These are phyloP conservation scores for Sitophilus oryzae DNA, from an alignment of 1,140 invertebrate species.

Conservation along the genomic window DNA sequence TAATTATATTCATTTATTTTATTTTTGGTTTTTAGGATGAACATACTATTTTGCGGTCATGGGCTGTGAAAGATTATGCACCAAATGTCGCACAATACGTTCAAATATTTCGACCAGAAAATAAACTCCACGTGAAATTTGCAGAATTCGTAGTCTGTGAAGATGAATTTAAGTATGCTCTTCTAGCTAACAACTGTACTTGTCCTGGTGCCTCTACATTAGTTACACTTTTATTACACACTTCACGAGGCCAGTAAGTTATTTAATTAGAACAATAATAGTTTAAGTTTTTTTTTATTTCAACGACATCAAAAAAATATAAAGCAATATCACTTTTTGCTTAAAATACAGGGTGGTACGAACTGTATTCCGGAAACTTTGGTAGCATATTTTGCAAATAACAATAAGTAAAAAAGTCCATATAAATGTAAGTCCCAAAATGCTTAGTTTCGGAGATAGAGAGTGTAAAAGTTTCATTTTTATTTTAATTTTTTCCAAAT, in stretches of 20 bases:
- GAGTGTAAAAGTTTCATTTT: too few species aligned
- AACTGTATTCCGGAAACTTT: too few species aligned
- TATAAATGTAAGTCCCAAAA: too few species aligned
- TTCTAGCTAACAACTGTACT: constrained; percentile 95
- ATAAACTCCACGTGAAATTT: constrained; percentile 97
- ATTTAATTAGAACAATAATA: too few species aligned
- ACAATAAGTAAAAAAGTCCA: too few species aligned
- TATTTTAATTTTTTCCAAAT: too few species aligned
- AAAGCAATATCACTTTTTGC: too few species aligned
- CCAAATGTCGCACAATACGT: constrained; percentile 95
- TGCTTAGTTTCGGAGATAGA: too few species aligned
- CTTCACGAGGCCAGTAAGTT: constrained; percentile 91
- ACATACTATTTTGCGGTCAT: constrained; percentile 93
- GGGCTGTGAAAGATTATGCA: constrained; percentile 97
- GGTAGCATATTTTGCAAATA: too few species aligned
- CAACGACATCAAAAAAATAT: too few species aligned
- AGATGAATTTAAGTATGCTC: constrained; percentile 95
- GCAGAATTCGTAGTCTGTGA: constrained; percentile 97
- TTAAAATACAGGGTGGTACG: too few species aligned
- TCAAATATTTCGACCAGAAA: constrained; percentile 96
- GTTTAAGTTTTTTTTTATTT: too few species aligned
- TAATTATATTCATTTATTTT: not conserved
- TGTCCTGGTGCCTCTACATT: constrained; percentile 95
- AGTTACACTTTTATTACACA: constrained; percentile 90
- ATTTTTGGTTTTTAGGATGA: constrained; percentile 62